Evolutionary conservation across 2,888 invertebrate species (phyloP), one percentile per base, ranked within the genome.

Genomic region (Cremastobaeus sp.): DNA sequence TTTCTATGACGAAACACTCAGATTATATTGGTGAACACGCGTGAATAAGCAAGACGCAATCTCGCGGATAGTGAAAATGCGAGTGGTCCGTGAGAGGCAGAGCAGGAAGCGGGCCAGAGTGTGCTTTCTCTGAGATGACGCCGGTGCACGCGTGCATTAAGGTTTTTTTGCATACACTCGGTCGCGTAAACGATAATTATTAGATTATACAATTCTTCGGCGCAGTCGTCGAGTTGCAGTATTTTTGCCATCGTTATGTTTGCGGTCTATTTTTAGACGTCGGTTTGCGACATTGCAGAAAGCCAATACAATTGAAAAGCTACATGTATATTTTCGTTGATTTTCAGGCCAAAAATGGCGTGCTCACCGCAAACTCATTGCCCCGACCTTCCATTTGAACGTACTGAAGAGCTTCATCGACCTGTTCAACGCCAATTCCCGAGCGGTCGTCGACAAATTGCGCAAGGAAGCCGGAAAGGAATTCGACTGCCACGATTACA

Each of bases 331-430:
- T 25, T 11, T 9, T 32, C n/a, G 32, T 32, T 4, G 6, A n/a
- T 35, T 62, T 77, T n/a, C 81, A 94, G 94, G 94, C 83, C 92
- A 92, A 80, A 95, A 94, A 91, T 95, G 95, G 95, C 91, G 94
- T 50, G 91, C 93, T 14, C 95, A 95, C 86, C 92, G 95, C 79
- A 95, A 95, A 89, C 89, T 95, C 78, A 95, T 95, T 78, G 95
- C 95, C 6, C 95, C 95, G 41, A 95, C 95, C 75, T 95, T 95
- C 92, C 95, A 95, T 85, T 89, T 95, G 88, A 95, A 95, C 88
- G 94, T 95, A 0, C 89, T 95, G 79, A 95, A 95, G 89, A 94
- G 94, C 79, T 95, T 95, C 89, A 94, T 95, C 82, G 94, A 94
- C 83, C 89, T 95, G 28, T 95, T 95, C 89, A 95, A 95, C 84